Base-by-base conservation (phyloP, 2,888 invertebrate genomes). In the Scaptomyza caliginosa region DNA sequence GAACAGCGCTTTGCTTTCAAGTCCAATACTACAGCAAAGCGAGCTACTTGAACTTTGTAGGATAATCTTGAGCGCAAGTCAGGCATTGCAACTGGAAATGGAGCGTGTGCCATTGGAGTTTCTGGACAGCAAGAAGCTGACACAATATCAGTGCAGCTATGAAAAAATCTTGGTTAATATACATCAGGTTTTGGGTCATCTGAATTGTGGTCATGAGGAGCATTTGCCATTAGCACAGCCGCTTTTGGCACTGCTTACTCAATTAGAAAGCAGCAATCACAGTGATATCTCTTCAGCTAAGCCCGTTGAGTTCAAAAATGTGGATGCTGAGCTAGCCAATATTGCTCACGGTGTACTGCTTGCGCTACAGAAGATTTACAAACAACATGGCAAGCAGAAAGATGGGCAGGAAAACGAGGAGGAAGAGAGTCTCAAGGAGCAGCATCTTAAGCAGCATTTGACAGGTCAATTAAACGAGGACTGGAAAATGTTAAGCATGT, bases 391-490 rank as follows among this genome's bases (percentile, higher is more conserved):
- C 13, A 66, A 68, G 36, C 21, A 66, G 10, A 11, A 32, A 19
- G 17, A 65, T 17, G 38, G 63, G 8, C 58, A 70, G 54, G 69
- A 77, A 3, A 19, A 19, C 10, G 46, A 63, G 0, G 19, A 62
- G 4, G 46, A 67, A 11, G 60, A 66, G 0, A 49, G 24, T 5
- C 46, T 90, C 57, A 91, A 93, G 2, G 93, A 93, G 36, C 93
- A 93, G 45, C 95, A 95, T 91, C 92, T 97, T 43, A 95, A 94
- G 77, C 92, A 93, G 56, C 92, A 93, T 76, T 91, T 97, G 39
- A 92, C 94, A 26, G 93, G 94, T 2, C 93, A 94, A 76, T 88
- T 97, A 7, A 90, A 92, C 0, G 90, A 89, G 16, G 96, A 96
- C 89, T 91, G 95, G 21, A 92, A 92, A 42, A 87, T 92, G 54